Conservation (phyloP, 2,797 vertebrate species). For the Nannoperca obscura region DNA sequence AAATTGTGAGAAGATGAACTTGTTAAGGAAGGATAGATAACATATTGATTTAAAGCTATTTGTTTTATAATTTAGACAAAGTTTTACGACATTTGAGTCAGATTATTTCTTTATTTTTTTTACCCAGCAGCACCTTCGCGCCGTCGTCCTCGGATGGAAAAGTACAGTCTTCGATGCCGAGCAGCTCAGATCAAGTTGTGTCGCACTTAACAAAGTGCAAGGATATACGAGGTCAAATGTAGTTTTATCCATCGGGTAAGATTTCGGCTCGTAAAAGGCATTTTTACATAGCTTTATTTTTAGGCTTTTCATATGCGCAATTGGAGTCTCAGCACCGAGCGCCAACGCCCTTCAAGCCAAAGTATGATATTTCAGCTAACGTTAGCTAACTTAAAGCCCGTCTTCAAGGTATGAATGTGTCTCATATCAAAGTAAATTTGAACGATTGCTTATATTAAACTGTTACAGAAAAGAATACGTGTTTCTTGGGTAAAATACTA, state of each 20-base stretch:
- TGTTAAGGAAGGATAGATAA: no score
- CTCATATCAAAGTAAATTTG: background rate
- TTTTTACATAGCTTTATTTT: background rate
- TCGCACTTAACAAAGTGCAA: no score
- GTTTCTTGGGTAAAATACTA: background rate
- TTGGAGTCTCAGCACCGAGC: background rate
- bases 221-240: no score
- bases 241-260: background rate
- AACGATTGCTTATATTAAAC: background rate
- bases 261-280: background rate
- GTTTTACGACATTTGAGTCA: background rate
- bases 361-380: background rate
- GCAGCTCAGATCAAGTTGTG: fast-evolving
- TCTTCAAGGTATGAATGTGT: background rate
- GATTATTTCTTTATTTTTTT: background rate
- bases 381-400: background rate
- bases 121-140: background rate
- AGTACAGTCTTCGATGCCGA: background rate
- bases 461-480: background rate
- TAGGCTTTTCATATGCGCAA: no score
- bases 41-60: no score
- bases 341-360: background rate
- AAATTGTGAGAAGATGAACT: background rate
- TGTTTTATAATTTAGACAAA: background rate
- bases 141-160: background rate